Percentiles rank a stretch among this genome's conserved stretches.
Conservation (phyloP, 2,797 vertebrate species). For the Salarias fasciatus region DNA sequence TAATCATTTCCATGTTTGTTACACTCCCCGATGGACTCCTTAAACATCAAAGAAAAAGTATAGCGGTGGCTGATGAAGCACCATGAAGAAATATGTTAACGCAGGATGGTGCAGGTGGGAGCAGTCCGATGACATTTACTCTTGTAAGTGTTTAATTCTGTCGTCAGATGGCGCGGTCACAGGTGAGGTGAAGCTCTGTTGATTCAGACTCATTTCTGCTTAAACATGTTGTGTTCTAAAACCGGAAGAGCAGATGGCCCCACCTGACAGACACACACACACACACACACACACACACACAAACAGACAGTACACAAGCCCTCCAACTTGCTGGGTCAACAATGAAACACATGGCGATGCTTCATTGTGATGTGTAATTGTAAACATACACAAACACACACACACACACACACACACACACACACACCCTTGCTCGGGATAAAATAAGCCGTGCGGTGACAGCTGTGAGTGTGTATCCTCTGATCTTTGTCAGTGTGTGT, state of each 20-base stretch:
- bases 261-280: slow-evolving; percentile 31
- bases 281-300: slow-evolving; percentile 28
- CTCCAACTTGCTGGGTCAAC: slow-evolving; percentile 40
- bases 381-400: background rate
- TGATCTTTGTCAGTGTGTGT: slow-evolving; percentile 55
- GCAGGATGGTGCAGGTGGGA: slow-evolving; percentile 9
- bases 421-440: background rate
- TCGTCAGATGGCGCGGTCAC: slow-evolving; percentile 61
- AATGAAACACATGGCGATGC: slow-evolving; percentile 36
- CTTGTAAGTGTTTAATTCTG: slow-evolving; percentile 50
- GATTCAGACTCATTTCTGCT: slow-evolving; percentile 43
- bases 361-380: slow-evolving; percentile 41
- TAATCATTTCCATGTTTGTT: slow-evolving; percentile 8
- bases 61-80: slow-evolving; percentile 24
- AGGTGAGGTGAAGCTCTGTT: slow-evolving; percentile 52
- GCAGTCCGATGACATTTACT: slow-evolving; percentile 37
- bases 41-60: slow-evolving; percentile 12
- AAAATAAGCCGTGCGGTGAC: slow-evolving; percentile 31
- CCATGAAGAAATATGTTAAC: slow-evolving; percentile 7
- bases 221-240: slow-evolving; percentile 21
- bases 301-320: slow-evolving; percentile 11
- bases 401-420: background rate
- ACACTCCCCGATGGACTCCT: slow-evolving; percentile 14
- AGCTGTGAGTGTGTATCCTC: slow-evolving; percentile 49
- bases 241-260: slow-evolving; percentile 60